Evolutionary conservation across 2,888 invertebrate species (phyloP), one percentile per base, ranked within the genome.

Genomic region (Lasioglossum oenotherae): DNA sequence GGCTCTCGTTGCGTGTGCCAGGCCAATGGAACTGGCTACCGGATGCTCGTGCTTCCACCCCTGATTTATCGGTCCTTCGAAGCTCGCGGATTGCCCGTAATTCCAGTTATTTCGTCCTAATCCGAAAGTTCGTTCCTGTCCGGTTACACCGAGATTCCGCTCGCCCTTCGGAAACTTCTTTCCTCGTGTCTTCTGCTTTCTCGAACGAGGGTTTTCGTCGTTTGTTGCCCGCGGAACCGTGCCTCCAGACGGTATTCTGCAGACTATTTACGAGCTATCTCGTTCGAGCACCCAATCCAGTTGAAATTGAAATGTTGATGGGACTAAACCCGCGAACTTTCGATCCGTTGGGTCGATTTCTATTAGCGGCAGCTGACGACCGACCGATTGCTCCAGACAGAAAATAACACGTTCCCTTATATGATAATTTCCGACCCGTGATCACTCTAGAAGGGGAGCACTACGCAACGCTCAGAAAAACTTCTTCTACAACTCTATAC

Each of bases 41-140:
- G 93, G 93, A 93, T 89, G 88, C 88, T 89, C 89, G 92, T 92
- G 91, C 92, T 92, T 92, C 89, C 92, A 91, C 89, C 87, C 87
- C 90, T 93, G 92, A 93, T 92, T 91, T 93, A 93, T 93, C 91
- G 91, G 90, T 85, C 89, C 90, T 86, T 90, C 91, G 90, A 92
- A 93, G 92, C 92, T 92, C 90, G 91, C 91, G 92, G 92, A 93
- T 93, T 92, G 91, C 90, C 87, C 75, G 87, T 92, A 92, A 92
- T 93, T 88, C 92, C 90, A 90, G 90, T 92, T 91, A 93, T 93
- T 92, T 90, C 88, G 84, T 81, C 80, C 89, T 89, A 89, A 91
- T 90, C 89, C 88, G 82, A 85, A 88, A 91, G 86, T 86, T 91
- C 85, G 83, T 89, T 87, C 87, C 85, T 91, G 88, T 90, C 91